These are phyloP conservation scores for Ylistrum balloti DNA, from an alignment of 1,140 invertebrate genomes.

Conservation along the genomic window DNA sequence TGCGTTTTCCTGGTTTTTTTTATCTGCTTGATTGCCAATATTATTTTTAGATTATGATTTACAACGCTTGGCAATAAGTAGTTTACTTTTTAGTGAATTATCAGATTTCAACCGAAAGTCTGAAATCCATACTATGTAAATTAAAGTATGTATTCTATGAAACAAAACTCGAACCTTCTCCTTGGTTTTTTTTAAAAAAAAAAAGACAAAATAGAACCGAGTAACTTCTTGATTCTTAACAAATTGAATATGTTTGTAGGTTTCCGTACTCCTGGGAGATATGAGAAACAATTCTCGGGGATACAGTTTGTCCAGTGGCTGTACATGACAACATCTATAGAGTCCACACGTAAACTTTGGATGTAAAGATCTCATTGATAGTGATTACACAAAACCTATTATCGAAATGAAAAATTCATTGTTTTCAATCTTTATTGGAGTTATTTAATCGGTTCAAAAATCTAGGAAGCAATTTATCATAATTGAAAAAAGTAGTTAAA, in stretches of 20 bases:
- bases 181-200: no score
- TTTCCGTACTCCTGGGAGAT: neutral
- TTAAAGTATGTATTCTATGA: no score
- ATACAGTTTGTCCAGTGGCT: neutral
- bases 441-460: neutral
- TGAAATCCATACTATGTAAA: no score
- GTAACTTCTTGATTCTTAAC: no score
- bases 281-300: neutral
- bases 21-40: no score
- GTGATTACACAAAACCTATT: neutral
- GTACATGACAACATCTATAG: neutral
- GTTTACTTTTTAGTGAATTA: no score
- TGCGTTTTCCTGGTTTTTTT: no score
- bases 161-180: no score
- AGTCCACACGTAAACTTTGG: neutral
- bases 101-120: no score
- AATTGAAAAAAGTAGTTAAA: constrained; percentile 1
- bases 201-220: no score
- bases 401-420: neutral
- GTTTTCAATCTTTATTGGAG: neutral
- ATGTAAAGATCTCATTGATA: neutral
- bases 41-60: no score
- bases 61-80: no score
- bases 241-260: neutral
- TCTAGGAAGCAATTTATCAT: neutral